Base-by-base conservation (phyloP, 1,140 invertebrate genomes). In the Bradysia coprophila region DNA sequence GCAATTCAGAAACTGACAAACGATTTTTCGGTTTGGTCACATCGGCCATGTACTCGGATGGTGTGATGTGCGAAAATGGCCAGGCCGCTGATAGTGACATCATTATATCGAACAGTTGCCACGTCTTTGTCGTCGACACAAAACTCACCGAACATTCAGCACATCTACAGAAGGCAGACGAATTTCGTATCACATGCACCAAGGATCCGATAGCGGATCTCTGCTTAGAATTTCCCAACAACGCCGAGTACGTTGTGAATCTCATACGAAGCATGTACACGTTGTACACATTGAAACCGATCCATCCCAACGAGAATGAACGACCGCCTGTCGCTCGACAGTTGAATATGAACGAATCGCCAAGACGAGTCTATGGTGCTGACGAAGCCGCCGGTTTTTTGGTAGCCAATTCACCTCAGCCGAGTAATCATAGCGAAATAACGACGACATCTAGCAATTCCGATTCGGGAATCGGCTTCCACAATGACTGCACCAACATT, bases 1-100 rank as follows among this genome's bases (percentile, higher is more conserved):
- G 85, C 2, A 83, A 84, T 42, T 83, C 83, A 11, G 85, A 92
- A 50, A 86, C 86, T 52, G 88, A 93, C 50, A 79, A 86, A 50
- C 70, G 86, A 34, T 93, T 89, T 61, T 95, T 95, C 58, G 90
- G 90, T 4, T 70, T 95, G 37, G 79, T 95, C 0, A 95, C 90
- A 1, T 79, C 79, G 48, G 79, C 81, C 6, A 64, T 69, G 10
- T 67, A 66, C 44, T 57, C 57, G 51, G 47, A 65, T 47, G 24
- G 65, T 57, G 54, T 52, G 56, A 15, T 38, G n/a, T 38, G 19
- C 21, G 34, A 31, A 15, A 34, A n/a, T 32, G 28, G 31, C 21
- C 21, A 24, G 15, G 24, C 40, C n/a, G 42, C 13, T 18, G 33
- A 8, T 15, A 58, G 63, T 19, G 66, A 68, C 32, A 62, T 71